Evolutionary conservation across 2,113 vertebrate genomes (phyloP), one percentile per base, ranked within the genome.

Genomic region (Phyllostomus hastatus): DNA sequence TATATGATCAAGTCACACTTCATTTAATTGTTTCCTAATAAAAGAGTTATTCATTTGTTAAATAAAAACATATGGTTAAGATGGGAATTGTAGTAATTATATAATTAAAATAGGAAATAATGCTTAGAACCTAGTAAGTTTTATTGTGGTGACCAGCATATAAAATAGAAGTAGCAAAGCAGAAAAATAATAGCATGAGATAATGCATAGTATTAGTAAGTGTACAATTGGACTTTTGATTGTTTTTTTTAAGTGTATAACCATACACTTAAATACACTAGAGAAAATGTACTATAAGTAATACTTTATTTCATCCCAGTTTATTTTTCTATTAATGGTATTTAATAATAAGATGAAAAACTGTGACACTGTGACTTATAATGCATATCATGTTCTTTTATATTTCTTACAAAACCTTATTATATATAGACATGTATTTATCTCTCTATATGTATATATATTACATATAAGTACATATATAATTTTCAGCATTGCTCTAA

Each of bases 61-160:
- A 90, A n/a, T 92, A 41, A 86, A 96, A 95, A 91, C 85, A 57
- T 17, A 46, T 90, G 88, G 33, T 79, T 59, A 91, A 78, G 26
- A 33, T 64, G 26, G 33, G 41, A 70, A 86, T 72, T 95, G 72
- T 48, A 41, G 41, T 75, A 75, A 6, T 48, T 31, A 75, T 33
- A 28, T 75, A 89, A 89, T 80, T 89, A 82, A 87, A 57, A 91
- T 52, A n/a, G 11, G 10, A 84, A 93, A 46, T 69, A 57, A 4
- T 52, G 12, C 11, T n/a, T 81, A 92, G 46, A 38, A 76, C 17
- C 24, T 93, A 85, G 79, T 43, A 64, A 81, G 12, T 43, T 72
- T 61, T 2, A 79, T 75, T 73, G 28, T 48, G 26, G 2, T 57
- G 3, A 46, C 1, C 52, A 41, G 0, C 2, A 52, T 92, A 85